A percentile compares a stretch with the other conserved stretches of the same genome.
phyloP scores from a whole-genome alignment of 2,113 vertebrate genomes.

The Gambusia holbrooki region DNA sequence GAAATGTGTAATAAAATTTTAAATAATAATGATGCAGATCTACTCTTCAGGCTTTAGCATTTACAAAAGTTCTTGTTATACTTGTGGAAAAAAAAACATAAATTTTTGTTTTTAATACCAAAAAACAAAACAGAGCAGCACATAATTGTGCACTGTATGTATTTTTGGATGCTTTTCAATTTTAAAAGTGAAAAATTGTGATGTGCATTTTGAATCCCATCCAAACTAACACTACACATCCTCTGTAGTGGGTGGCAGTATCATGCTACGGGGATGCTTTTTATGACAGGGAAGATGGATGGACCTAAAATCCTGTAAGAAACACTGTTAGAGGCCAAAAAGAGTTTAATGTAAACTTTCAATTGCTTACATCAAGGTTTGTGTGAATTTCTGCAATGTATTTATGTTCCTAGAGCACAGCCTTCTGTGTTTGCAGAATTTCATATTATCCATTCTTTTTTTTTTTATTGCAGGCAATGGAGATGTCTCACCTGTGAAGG shows the following conservation, averaged over 20 bases:
- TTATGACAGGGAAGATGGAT: too few relatives aligned
- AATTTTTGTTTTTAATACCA: too few relatives aligned
- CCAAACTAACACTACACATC: background rate
- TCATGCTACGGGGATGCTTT: background rate
- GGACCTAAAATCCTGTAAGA: background rate
- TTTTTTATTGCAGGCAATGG: background rate
- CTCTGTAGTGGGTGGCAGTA: background rate
- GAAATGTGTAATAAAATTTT: too few relatives aligned
- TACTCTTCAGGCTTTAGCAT: too few relatives aligned
- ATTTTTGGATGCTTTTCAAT: too few relatives aligned
- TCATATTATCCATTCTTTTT: background rate
- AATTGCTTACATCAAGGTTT: background rate
- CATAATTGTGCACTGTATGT: too few relatives aligned
- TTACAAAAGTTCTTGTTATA: too few relatives aligned
- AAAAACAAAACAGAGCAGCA: too few relatives aligned
- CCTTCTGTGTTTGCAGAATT: background rate
- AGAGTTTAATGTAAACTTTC: background rate
- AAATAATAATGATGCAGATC: too few relatives aligned
- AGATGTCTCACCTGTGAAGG: conserved; percentile 84
- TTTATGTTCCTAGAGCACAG: background rate
- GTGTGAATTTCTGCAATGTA: background rate
- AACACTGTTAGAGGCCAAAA: background rate
- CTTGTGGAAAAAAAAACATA: too few relatives aligned
- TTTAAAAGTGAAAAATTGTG: background rate
- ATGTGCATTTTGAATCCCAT: background rate